Evolutionary conservation across 1,140 invertebrate genomes (phyloP).

Genomic region (Caenorhabditis remanei): DNA sequence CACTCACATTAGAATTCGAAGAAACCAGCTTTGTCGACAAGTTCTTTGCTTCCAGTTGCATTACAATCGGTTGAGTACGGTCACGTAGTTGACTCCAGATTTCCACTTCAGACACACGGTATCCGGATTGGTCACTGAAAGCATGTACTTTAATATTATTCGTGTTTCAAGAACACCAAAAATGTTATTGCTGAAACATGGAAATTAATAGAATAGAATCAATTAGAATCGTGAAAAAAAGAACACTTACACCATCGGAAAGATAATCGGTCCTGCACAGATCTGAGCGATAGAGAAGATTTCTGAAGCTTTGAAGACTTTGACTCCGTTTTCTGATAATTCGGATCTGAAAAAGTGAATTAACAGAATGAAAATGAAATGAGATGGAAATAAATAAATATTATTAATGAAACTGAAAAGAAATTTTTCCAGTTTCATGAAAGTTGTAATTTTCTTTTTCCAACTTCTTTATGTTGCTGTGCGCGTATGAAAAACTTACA

Average conservation of each 20-base stretch:
- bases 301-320: constrained; percentile 66
- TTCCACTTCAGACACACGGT: constrained; percentile 66
- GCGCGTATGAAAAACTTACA: no score
- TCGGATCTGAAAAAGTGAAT: constrained; percentile 68
- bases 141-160: no score
- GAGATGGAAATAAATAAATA: no score
- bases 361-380: no score
- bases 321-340: constrained; percentile 58
- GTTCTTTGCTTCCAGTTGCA: constrained; percentile 72
- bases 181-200: no score
- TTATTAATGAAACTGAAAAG: no score
- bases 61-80: constrained; percentile 70
- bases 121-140: constrained; percentile 72
- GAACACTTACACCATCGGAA: not conserved
- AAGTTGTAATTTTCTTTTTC: no score
- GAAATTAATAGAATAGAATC: no score
- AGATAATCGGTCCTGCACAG: not conserved
- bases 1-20: constrained; percentile 28
- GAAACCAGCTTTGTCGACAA: constrained; percentile 61
- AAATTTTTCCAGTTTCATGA: no score
- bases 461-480: no score
- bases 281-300: constrained; percentile 7
- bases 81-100: constrained; percentile 71
- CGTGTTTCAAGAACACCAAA: no score
- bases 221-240: no score